These are phyloP conservation scores for Tyrophagus putrescentiae DNA, from an alignment of 1,140 invertebrate genomes.

Conservation along the genomic window DNA sequence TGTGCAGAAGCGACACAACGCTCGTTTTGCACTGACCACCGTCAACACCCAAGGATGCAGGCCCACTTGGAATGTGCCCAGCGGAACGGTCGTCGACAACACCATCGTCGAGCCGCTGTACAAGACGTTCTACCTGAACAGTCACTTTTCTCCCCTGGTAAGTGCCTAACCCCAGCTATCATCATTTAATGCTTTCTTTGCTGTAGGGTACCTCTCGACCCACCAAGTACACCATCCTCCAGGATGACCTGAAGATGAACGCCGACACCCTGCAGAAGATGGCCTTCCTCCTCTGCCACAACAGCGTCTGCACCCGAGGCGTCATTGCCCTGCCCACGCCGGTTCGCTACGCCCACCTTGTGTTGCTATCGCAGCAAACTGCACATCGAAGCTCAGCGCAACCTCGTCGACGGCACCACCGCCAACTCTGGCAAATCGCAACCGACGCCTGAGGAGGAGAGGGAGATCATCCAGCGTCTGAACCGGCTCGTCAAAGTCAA, in stretches of 20 bases:
- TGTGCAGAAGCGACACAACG: slow-evolving; percentile 23
- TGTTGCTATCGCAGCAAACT: slow-evolving; percentile 29
- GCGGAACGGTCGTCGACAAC: slow-evolving; percentile 15
- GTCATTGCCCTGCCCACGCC: slow-evolving; percentile 57
- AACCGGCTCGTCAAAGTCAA: slow-evolving; percentile 14
- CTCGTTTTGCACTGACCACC: slow-evolving; percentile 12
- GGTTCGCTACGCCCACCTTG: slow-evolving; percentile 29
- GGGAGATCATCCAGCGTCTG: background rate
- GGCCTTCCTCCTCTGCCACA: slow-evolving; percentile 28
- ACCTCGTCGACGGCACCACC: background rate
- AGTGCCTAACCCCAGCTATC: background rate
- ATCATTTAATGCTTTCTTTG: background rate
- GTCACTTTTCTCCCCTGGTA: background rate
- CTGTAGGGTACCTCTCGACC: slow-evolving; percentile 33
- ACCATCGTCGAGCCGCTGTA: background rate
- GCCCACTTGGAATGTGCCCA: slow-evolving; percentile 4
- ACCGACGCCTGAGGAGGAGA: background rate
- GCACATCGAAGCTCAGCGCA: slow-evolving; percentile 1
- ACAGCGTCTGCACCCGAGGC: slow-evolving; percentile 23
- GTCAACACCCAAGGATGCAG: background rate
- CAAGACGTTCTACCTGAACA: slow-evolving; percentile 8
- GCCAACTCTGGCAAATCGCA: too few species aligned
- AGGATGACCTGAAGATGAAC: slow-evolving; percentile 30
- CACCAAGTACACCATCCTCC: slow-evolving; percentile 26
- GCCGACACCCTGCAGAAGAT: slow-evolving; percentile 26